These are phyloP conservation scores for Venusia cambrica DNA, from an alignment of 2,888 invertebrate species.

Conservation along the genomic window DNA sequence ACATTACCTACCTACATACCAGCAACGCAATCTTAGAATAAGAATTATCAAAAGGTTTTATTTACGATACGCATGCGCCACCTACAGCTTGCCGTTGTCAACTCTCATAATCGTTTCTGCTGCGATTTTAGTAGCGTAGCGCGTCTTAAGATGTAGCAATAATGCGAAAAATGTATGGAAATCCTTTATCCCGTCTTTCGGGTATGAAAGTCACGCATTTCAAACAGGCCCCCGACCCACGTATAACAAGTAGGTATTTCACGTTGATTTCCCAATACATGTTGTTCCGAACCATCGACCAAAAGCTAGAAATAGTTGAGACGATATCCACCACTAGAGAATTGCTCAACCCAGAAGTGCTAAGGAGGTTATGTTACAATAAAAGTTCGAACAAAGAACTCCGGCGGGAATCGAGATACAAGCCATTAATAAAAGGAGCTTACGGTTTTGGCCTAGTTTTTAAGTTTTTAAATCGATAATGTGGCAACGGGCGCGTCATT, in stretches of 20 bases:
- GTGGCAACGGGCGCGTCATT: conserved; percentile 38
- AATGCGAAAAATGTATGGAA: too few species aligned
- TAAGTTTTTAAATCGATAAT: conserved; percentile 39
- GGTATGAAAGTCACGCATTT: too few species aligned
- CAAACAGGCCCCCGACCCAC: background rate
- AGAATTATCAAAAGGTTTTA: too few species aligned
- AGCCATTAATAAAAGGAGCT: conserved; percentile 27
- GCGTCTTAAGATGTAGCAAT: too few species aligned
- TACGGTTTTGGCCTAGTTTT: conserved; percentile 27
- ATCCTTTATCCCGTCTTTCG: too few species aligned
- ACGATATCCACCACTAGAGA: conserved; percentile 15
- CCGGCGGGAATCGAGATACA: conserved; percentile 17
- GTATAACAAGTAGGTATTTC: conserved; percentile 3
- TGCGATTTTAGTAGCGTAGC: too few species aligned
- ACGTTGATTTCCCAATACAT: conserved; percentile 5
- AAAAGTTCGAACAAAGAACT: conserved; percentile 20
- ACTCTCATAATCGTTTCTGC: too few species aligned
- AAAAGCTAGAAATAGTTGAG: conserved; percentile 10
- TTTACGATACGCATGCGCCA: too few species aligned
- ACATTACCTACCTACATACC: too few species aligned
- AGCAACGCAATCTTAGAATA: too few species aligned
- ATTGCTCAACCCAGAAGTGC: conserved; percentile 23
- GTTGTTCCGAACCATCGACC: conserved; percentile 4
- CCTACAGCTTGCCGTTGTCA: too few species aligned
- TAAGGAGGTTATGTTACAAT: conserved; percentile 24